Conservation (phyloP, 2,797 vertebrate genomes). For the Lophius americanus region DNA sequence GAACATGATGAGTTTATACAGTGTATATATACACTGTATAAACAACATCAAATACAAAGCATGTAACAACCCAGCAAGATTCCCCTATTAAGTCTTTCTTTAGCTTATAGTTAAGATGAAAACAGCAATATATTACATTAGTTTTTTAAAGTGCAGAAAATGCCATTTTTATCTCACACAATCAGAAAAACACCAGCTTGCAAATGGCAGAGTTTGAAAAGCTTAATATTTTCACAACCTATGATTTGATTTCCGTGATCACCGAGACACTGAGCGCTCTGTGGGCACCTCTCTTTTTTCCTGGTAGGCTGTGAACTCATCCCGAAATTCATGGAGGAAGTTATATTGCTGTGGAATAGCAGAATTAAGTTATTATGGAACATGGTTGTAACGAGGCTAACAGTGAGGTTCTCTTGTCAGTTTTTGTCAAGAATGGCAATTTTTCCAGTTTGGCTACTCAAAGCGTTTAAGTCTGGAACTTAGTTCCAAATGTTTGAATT, state of each 20-base stretch:
- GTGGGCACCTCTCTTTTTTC: slow-evolving; percentile 62
- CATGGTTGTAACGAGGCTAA: neutral
- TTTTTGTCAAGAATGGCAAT: too few species aligned
- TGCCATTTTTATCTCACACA: slow-evolving; percentile 18
- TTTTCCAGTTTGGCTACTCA: too few species aligned
- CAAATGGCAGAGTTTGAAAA: neutral
- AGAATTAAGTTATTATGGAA: neutral
- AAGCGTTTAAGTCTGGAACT: too few species aligned
- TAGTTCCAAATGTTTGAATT: too few species aligned
- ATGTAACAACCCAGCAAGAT: neutral
- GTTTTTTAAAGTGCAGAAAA: slow-evolving; percentile 69
- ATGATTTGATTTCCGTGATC: slow-evolving; percentile 30
- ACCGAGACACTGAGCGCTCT: slow-evolving; percentile 85
- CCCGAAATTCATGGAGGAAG: slow-evolving; percentile 92
- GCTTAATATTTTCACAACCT: neutral
- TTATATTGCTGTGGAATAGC: slow-evolving; percentile 88
- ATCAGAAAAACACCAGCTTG: neutral
- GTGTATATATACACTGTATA: neutral
- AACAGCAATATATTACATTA: slow-evolving; percentile 55
- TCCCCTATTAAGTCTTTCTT: slow-evolving; percentile 31
- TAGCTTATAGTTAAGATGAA: slow-evolving; percentile 11
- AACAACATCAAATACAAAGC: neutral
- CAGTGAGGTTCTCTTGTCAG: too few species aligned
- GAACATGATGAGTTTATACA: too few species aligned
- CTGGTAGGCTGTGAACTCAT: slow-evolving; percentile 78